Conservation (phyloP, 2,797 vertebrate genomes). For the Kryptolebias ocellatus region DNA sequence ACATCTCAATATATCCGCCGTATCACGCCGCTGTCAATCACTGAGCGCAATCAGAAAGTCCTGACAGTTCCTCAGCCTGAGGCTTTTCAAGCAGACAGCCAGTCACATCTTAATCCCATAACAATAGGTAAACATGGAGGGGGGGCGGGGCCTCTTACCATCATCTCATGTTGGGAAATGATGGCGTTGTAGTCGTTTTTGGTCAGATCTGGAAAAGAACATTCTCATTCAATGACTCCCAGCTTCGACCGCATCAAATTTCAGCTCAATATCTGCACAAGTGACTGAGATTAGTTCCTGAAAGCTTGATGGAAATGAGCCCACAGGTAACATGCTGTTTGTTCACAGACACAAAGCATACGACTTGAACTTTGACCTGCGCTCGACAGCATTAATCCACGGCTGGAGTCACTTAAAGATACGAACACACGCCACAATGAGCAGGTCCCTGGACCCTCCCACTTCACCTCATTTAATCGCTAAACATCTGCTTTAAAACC, state of each 20-base stretch:
- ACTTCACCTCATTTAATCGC: constrained; percentile 2
- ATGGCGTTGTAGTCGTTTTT: too few relatives aligned
- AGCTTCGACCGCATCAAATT: too few relatives aligned
- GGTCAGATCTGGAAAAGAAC: too few relatives aligned
- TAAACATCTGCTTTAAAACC: constrained; percentile 39
- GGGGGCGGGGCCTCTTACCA: constrained; percentile 24
- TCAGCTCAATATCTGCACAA: too few relatives aligned
- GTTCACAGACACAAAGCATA: constrained; percentile 8
- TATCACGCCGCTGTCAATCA: constrained; percentile 62
- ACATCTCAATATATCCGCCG: constrained; percentile 50
- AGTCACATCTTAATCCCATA: constrained; percentile 75
- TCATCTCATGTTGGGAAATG: too few relatives aligned
- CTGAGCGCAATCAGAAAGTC: neutral
- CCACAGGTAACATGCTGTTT: too few relatives aligned
- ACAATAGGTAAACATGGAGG: constrained; percentile 60
- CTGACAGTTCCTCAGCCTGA: constrained; percentile 41
- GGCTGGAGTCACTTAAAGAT: constrained; percentile 35
- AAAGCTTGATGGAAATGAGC: too few relatives aligned
- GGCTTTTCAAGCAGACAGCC: constrained; percentile 54
- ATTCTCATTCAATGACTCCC: too few relatives aligned
- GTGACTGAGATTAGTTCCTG: too few relatives aligned
- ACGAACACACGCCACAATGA: constrained; percentile 23
- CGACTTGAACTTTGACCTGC: constrained; percentile 53
- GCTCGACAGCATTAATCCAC: constrained; percentile 41
- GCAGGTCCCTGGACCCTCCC: constrained; percentile 38